A percentile compares a stretch with the other conserved stretches of the same genome.
phyloP scores from a whole-genome alignment of 2,113 vertebrate species.

The Corythornis madagascariensis region DNA sequence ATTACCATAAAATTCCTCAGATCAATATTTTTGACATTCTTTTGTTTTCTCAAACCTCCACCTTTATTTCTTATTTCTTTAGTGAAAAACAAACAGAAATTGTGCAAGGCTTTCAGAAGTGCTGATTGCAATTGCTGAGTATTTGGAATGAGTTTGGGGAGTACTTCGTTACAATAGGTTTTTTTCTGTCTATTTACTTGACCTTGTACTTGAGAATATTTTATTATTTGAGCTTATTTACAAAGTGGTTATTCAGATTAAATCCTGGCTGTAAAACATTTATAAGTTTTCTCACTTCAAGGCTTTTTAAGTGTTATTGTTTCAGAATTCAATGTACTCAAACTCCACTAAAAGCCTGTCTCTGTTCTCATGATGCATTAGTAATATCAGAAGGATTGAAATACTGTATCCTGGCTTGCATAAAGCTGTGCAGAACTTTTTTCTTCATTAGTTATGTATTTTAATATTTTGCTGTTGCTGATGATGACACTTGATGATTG shows the following conservation, averaged over 20 bases:
- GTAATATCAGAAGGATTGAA: not conserved
- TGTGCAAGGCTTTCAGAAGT: conserved; percentile 5
- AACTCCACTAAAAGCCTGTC: not conserved
- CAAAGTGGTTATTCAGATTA: conserved; percentile 9
- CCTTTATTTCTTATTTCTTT: conserved; percentile 19
- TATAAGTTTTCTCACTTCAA: not conserved
- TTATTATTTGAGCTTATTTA: conserved; percentile 14
- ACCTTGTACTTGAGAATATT: not conserved
- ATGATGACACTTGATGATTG: not conserved
- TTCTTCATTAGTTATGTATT: not conserved
- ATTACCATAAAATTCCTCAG: not conserved
- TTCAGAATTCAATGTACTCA: not conserved
- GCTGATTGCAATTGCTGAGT: not conserved
- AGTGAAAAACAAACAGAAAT: not conserved
- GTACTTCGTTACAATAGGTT: not conserved
- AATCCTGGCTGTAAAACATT: not conserved
- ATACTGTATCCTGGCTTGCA: not conserved
- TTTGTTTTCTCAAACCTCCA: not conserved
- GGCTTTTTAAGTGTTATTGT: not conserved
- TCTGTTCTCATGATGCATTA: not conserved
- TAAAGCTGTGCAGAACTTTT: not conserved
- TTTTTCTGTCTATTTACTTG: conserved; percentile 5
- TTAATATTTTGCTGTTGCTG: not conserved
- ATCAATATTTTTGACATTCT: conserved; percentile 20
- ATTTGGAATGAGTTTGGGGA: not conserved